Percentiles rank a stretch among this genome's conserved stretches.
Conservation (phyloP, 2,888 invertebrate genomes). For the Ophioninae sp. region DNA sequence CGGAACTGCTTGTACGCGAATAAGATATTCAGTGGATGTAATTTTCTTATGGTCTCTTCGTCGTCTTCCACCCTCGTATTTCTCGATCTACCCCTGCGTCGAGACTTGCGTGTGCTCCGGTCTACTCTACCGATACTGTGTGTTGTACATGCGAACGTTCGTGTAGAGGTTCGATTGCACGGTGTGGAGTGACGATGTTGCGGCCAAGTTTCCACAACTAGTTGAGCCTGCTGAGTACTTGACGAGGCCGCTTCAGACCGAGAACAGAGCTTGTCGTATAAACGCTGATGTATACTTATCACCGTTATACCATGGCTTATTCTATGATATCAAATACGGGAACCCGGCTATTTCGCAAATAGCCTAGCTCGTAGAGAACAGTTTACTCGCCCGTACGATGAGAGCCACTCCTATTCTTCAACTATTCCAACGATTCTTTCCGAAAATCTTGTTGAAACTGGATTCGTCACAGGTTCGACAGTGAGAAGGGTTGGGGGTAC, state of each 20-base stretch:
- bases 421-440: background rate
- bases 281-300: constrained; percentile 42
- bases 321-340: constrained; percentile 21
- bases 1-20: constrained; percentile 67
- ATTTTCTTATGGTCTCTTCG: constrained; percentile 75
- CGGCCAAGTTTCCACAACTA: constrained; percentile 34
- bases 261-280: constrained; percentile 39
- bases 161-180: constrained; percentile 30
- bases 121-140: constrained; percentile 1
- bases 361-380: background rate
- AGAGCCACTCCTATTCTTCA: background rate
- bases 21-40: constrained; percentile 74
- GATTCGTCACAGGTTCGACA: background rate
- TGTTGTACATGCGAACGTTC: constrained; percentile 3
- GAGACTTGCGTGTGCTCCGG: constrained; percentile 32
- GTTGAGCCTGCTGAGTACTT: constrained; percentile 34
- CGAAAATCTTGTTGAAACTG: background rate
- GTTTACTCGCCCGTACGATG: background rate
- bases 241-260: constrained; percentile 38
- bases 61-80: constrained; percentile 61
- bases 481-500: background rate
- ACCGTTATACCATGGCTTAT: constrained; percentile 15
- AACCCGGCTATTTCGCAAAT: constrained; percentile 27
- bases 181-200: constrained; percentile 30
- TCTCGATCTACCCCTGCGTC: constrained; percentile 35